Base-by-base conservation (phyloP, 2,888 invertebrate genomes). In the Oscheius sp. region DNA sequence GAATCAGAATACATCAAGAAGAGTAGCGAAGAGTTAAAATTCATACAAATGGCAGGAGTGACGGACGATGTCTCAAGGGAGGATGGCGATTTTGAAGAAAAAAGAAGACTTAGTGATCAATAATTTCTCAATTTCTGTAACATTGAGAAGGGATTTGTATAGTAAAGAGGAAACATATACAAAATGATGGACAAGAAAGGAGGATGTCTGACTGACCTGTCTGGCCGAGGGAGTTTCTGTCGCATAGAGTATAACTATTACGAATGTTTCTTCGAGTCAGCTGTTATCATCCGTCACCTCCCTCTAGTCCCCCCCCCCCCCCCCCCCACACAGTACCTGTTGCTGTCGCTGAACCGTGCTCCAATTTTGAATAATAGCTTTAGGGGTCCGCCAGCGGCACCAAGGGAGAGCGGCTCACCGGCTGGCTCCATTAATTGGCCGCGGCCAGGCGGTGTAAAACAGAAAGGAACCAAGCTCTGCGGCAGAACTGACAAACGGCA, bases 321-420 rank as follows among this genome's bases (percentile, higher is more conserved):
- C 47, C n/a, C n/a, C n/a, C 20, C 20, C 12, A 47, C 12, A 47
- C 47, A 14, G 47, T 47, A 54, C 54, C 54, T 54, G 28, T 12
- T 24, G 50, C 32, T 56, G 57, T 57, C 57, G n/a, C 44, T 59
- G 41, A 59, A 44, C 17, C 28, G 24, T 26, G 44, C 59, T 38
- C 59, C 59, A 30, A 59, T 59, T 59, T 59, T 59, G 59, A 59
- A 59, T 59, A 59, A 41, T 44, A 59, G 41, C n/a, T 44, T 59
- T 8, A 59, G 59, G 14, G 59, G 59, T 12, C 44, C 59, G 41
- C 44, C 24, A 33, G 33, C 54, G 20, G 17, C 17, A 20, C n/a
- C 8, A 9, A 59, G 59, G 17, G 59, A 12, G 44, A 24, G 14
- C 12, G 32, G 54, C 59, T 59, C 59, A 33, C 56, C 56, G n/a